phyloP scores from a whole-genome alignment of 2,797 vertebrate genomes.

The Hypotaenidia okinawae region DNA sequence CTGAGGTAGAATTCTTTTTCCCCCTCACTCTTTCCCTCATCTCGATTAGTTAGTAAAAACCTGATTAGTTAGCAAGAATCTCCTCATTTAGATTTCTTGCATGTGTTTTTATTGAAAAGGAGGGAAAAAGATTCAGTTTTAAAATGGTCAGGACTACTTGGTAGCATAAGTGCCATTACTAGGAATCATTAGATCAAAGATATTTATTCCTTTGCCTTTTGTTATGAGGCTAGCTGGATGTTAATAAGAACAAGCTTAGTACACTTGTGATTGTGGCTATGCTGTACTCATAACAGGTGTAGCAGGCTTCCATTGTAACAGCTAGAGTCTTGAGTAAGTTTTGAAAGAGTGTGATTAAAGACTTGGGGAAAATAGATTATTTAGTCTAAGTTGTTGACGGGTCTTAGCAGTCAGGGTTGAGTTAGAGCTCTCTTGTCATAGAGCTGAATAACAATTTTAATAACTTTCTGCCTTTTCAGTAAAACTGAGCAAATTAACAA shows the following conservation, averaged over 20 bases:
- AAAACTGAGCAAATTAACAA: neutral
- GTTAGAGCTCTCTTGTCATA: neutral
- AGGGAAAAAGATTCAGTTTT: neutral
- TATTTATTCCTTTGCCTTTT: neutral
- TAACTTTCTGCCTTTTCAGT: neutral
- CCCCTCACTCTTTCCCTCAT: neutral
- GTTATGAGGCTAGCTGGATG: neutral
- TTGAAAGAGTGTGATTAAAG: neutral
- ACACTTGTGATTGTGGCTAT: neutral
- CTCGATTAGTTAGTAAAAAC: neutral
- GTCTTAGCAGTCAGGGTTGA: neutral
- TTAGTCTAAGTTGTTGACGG: neutral
- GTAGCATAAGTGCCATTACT: neutral
- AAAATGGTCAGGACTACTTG: neutral
- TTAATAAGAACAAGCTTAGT: neutral
- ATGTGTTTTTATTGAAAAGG: neutral
- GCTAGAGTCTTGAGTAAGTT: neutral
- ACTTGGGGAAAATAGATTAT: neutral
- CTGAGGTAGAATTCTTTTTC: neutral
- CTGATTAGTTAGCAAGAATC: neutral
- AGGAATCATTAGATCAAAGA: neutral
- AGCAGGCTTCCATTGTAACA: neutral
- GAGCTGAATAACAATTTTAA: neutral
- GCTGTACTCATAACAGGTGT: neutral
- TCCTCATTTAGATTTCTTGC: accelerated